Evolutionary conservation across 2,888 invertebrate genomes (phyloP).

Genomic region (Yponomeuta evonymella): DNA sequence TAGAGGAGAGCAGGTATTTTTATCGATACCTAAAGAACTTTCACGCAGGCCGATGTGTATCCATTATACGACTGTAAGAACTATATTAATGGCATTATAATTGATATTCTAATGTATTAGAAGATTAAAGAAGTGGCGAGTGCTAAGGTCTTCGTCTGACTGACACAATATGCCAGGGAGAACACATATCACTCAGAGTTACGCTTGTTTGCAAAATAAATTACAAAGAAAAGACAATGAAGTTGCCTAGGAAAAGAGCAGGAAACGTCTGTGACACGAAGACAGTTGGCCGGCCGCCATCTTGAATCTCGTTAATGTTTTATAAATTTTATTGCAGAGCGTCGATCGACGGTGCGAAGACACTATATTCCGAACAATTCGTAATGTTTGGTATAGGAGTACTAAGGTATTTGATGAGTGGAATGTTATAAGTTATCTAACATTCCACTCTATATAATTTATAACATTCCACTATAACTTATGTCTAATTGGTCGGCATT

Average conservation of each 20-base stretch:
- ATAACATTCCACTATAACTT: neutral
- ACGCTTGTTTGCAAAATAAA: slow-evolving; percentile 12
- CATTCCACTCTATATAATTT: too few species aligned
- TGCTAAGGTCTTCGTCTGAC: neutral
- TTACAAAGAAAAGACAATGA: slow-evolving; percentile 16
- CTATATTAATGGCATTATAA: too few species aligned
- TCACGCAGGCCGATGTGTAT: neutral
- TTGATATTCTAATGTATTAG: too few species aligned
- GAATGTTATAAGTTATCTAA: neutral
- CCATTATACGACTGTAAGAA: neutral
- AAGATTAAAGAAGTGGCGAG: neutral
- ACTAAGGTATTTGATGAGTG: neutral
- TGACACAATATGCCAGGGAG: neutral
- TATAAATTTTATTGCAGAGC: slow-evolving; percentile 36
- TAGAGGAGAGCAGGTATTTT: neutral
- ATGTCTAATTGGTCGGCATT: neutral
- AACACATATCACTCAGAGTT: neutral
- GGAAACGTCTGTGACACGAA: slow-evolving; percentile 20
- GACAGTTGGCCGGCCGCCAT: slow-evolving; percentile 36
- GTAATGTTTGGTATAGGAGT: neutral
- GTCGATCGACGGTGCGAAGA: slow-evolving; percentile 83
- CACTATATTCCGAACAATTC: neutral
- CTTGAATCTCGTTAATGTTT: slow-evolving; percentile 33
- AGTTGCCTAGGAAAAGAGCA: slow-evolving; percentile 1
- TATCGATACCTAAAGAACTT: neutral